Percentiles rank a stretch among this genome's conserved stretches.
Evolutionary conservation across 2,888 invertebrate species (phyloP).

Genomic region (Campaea margaritaria): DNA sequence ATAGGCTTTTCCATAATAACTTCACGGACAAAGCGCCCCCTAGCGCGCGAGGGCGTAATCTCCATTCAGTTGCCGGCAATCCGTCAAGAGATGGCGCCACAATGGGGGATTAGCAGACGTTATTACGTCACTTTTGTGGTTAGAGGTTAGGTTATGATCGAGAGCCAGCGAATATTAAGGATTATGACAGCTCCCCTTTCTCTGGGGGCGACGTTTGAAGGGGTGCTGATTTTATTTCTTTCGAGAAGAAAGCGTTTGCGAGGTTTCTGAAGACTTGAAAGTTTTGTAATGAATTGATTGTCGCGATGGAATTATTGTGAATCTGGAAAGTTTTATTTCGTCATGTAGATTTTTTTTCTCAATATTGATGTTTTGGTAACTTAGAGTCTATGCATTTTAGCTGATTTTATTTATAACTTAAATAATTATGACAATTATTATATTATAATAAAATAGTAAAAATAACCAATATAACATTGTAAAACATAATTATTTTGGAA

Average conservation of each 20-base stretch:
- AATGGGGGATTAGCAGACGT: constrained; percentile 80
- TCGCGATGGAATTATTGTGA: neutral
- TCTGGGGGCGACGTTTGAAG: constrained; percentile 38
- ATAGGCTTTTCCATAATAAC: constrained; percentile 72
- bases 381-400: too few relatives aligned
- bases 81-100: constrained; percentile 83
- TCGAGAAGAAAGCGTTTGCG: constrained; percentile 16
- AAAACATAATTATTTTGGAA: neutral
- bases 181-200: constrained; percentile 78
- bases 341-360: too few relatives aligned
- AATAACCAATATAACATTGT: neutral
- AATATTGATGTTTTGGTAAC: too few relatives aligned
- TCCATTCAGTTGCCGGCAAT: constrained; percentile 76
- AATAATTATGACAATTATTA: too few relatives aligned
- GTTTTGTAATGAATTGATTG: constrained; percentile 17
- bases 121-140: constrained; percentile 83
- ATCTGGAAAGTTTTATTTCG: too few relatives aligned
- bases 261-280: constrained; percentile 26
- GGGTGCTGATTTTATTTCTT: constrained; percentile 34
- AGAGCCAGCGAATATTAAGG: constrained; percentile 79
- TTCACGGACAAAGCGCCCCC: constrained; percentile 74
- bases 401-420: too few relatives aligned
- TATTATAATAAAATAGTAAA: too few relatives aligned
- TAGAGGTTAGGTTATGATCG: constrained; percentile 74
- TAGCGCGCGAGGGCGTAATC: constrained; percentile 64